phyloP scores from a whole-genome alignment of 1,140 invertebrate genomes.

The Chironomus striatipennis region DNA sequence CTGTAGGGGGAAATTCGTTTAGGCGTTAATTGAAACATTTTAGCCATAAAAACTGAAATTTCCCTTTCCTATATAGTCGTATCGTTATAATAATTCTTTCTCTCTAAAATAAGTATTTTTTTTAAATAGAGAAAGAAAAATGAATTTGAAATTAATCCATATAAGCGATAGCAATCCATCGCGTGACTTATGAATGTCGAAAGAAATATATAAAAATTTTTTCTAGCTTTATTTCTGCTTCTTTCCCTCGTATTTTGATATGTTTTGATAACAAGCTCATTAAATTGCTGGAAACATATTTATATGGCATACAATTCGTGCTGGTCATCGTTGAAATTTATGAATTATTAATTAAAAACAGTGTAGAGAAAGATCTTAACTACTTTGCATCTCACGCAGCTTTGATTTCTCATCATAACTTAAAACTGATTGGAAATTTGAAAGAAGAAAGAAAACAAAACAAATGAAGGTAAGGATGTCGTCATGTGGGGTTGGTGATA shows the following conservation, averaged over 20 bases:
- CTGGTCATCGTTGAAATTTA: slow-evolving; percentile 7
- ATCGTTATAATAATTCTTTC: too few relatives aligned
- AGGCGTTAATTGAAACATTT: background rate
- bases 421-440: too few relatives aligned
- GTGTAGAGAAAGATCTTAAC: background rate
- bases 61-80: background rate
- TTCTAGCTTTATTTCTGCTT: too few relatives aligned
- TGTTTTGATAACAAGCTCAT: slow-evolving; percentile 18
- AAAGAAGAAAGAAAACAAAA: too few relatives aligned
- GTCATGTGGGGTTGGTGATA: too few relatives aligned
- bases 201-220: background rate
- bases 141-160: too few relatives aligned
- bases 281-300: background rate
- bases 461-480: too few relatives aligned
- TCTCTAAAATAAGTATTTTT: too few relatives aligned
- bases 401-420: background rate
- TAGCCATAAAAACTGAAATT: background rate
- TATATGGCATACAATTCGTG: background rate
- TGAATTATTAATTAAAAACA: slow-evolving; percentile 4
- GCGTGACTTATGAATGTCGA: slow-evolving; percentile 17
- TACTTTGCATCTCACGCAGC: background rate
- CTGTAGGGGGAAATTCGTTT: background rate
- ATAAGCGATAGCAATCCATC: background rate
- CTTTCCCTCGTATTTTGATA: background rate
- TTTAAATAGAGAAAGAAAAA: too few relatives aligned